Base-by-base conservation (phyloP, 2,888 invertebrate species). In the Noctuana brunneofusca region DNA sequence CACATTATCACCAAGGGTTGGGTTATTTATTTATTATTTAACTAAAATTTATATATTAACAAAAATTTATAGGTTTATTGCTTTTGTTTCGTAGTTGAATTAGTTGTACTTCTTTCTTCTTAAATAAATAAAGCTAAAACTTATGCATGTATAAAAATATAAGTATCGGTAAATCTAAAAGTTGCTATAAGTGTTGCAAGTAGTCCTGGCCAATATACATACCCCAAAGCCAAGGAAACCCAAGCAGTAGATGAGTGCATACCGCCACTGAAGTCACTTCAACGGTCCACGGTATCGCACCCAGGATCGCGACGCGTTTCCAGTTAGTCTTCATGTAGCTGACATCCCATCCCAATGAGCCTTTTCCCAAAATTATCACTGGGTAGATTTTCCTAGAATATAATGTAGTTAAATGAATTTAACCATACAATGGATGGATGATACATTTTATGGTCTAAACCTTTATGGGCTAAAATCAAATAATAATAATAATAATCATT, bases 151-250 rank as follows among this genome's bases (percentile, higher is more conserved):
- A 9, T 27, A 27, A 27, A 27, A 9, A 27, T 8, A 12, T 43
- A 43, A 9, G 18, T 4, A n/a, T n/a, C n/a, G n/a, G n/a, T n/a
- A 35, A 3, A 12, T 8, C 27, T n/a, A 27, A 9, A 14, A 35
- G 4, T 32, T 32, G 12, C 32, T 1, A 1, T 12, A 32, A 9
- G 12, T 32, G 32, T 27, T 8, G 27, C 0, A 32, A 32, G 0
- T 11, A 9, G 6, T 32, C 2, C 12, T 11, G 11, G 2, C 1
- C 12, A 32, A n/a, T 14, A 9, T 46, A 60, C 60, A 18, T 74
- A 89, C 91, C 90, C 89, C 89, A 89, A 54, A 83, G 71, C 83
- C 86, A 85, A 60, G 91, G 89, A 64, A 86, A 87, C 14, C 79
- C 81, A 0, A 89, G 74, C 8, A 87, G 74, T 14, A 78, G 73